Evolutionary conservation across 1,140 invertebrate species (phyloP), one percentile per base, ranked within the genome.

Genomic region (Medauroidea extradentata): DNA sequence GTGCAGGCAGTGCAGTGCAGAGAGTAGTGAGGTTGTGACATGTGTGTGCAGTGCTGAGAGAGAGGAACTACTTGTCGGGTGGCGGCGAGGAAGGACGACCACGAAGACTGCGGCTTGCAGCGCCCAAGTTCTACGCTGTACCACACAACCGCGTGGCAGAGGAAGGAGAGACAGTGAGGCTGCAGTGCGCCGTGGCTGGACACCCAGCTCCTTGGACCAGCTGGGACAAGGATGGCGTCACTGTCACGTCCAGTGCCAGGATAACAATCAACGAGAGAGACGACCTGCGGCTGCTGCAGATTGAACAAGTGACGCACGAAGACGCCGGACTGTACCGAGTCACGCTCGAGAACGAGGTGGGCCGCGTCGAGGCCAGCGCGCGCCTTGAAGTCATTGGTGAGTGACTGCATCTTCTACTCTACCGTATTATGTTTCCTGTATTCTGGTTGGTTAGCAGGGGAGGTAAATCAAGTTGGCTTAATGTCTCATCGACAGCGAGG

Each of bases 121-220:
- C 88, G 2, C 90, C 91, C 0, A 90, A 90, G 73, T 94, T 96
- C 75, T 90, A 92, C 71, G 88, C 91, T 19, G 86, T 92, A 57
- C 92, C 92, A 1, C 89, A 91, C 68, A 91, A 93, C 70, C 83
- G 87, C 46, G 83, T 93, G 5, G 89, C 84, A 0, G 87, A 92
- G 69, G 87, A 91, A 73, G 90, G 91, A 8, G 89, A 93, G 63
- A 87, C 85, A 1, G 83, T 89, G 1, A 74, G 85, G 7, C 91
- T 94, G 73, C 86, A 91, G 65, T 91, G 89, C 65, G 84, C 89
- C 1, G 84, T 91, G 1, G 81, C 82, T 7, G 57, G 90, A 1
- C 79, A 90, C 64, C 90, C 90, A 0, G 74, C 81, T 0, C 90
- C 90, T 0, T 89, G 86, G 85, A 81, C 85, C 0, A 82, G 81